Evolutionary conservation across 1,140 invertebrate genomes (phyloP), one percentile per base, ranked within the genome.

Genomic region (Chironomus tepperi): DNA sequence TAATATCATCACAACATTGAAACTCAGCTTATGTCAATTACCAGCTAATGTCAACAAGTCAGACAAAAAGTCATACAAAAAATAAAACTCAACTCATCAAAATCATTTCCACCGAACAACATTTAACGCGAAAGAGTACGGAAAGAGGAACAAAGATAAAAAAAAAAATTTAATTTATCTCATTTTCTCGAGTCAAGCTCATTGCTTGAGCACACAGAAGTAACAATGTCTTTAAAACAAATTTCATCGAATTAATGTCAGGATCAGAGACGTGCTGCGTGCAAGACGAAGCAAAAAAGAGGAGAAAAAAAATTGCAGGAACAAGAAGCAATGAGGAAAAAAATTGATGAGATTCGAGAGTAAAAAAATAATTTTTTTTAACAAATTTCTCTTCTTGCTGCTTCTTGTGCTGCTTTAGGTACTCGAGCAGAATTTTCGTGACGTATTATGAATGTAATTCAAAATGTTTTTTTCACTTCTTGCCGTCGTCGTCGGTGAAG

Each of bases 161-260:
- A 1, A 15, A 12, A 57, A n/a, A 57, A 57, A 57, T 57, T 57
- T 57, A 57, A 57, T 57, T 57, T 57, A 57, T 10, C 47, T 57
- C 47, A 57, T 57, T 57, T 57, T 57, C n/a, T 34, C 24, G 24
- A 34, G 24, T 34, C 24, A 34, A 34, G 24, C 47, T 57, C 47
- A n/a, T 57, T 57, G 10, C 47, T 57, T 15, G 12, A 57, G 10
- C 47, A 15, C 24, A 34, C 24, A 57, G 47, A 12, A 15, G 47
- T 57, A 15, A 57, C 47, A 57, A 57, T 57, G 12, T 57, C 47
- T 57, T 57, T 57, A 57, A 57, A 57, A 57, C 47, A 57, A 57
- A 57, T 57, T 57, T 57, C 47, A 57, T 57, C 47, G 47, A 57
- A 57, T 57, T 57, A 57, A 57, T 57, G 47, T 57, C 47, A 57